Evolutionary conservation across 2,888 invertebrate genomes (phyloP).

Genomic region (Parochlus steinenii): DNA sequence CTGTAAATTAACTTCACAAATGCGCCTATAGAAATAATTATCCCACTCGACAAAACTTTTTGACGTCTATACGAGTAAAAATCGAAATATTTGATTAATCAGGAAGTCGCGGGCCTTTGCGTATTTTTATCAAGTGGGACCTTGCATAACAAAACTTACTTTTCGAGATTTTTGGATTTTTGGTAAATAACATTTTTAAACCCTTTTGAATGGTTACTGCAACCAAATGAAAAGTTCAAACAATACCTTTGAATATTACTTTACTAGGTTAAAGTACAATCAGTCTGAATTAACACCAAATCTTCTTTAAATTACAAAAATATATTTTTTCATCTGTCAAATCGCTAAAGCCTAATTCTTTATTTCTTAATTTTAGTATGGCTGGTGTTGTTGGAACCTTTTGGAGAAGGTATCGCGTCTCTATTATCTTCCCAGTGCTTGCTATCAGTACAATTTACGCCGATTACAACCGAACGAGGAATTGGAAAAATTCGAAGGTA

Average conservation of each 20-base stretch:
- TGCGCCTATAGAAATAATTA: background rate
- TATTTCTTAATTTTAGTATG: slow-evolving; percentile 11
- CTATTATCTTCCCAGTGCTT: slow-evolving; percentile 48
- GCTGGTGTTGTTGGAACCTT: slow-evolving; percentile 1
- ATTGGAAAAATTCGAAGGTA: slow-evolving; percentile 40
- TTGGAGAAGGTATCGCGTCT: slow-evolving; percentile 41
- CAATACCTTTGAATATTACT: no score
- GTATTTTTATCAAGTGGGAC: background rate
- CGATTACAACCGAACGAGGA: slow-evolving; percentile 54
- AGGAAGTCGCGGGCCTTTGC: background rate
- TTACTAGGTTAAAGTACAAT: no score
- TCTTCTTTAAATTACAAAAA: background rate
- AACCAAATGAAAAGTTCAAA: no score
- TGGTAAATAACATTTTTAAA: slow-evolving; percentile 1
- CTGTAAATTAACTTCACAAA: no score
- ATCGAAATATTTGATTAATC: background rate
- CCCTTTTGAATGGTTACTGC: background rate
- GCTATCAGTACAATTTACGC: slow-evolving; percentile 42
- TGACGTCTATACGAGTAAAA: background rate
- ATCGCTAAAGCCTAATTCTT: no score
- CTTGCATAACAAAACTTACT: background rate
- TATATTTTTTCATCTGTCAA: background rate
- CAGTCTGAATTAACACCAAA: no score
- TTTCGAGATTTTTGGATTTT: slow-evolving; percentile 3
- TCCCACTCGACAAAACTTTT: background rate